Percentiles rank a stretch among this genome's conserved stretches.
These are phyloP conservation scores for Plectropomus leopardus DNA, from an alignment of 2,113 vertebrate genomes.

Conservation along the genomic window DNA sequence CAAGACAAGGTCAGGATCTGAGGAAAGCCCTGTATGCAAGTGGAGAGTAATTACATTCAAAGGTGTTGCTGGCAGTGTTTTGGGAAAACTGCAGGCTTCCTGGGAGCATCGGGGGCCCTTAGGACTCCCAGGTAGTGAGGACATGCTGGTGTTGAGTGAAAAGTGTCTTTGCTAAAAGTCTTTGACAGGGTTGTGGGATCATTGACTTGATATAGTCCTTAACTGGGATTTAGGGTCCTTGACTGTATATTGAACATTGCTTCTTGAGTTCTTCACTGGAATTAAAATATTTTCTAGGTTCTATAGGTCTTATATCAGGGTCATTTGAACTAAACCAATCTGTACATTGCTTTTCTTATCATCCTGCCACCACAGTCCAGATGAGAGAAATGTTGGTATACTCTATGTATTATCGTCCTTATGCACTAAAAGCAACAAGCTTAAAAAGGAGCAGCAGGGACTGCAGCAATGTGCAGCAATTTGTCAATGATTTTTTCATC, in stretches of 20 bases:
- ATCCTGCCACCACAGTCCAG: too few relatives aligned
- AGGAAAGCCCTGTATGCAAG: neutral
- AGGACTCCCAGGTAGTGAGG: neutral
- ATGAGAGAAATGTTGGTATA: too few relatives aligned
- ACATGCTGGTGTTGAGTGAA: too few relatives aligned
- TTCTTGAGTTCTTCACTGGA: neutral
- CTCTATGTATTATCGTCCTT: too few relatives aligned
- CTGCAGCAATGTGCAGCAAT: too few relatives aligned
- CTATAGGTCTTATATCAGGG: neutral
- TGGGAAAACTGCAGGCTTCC: neutral
- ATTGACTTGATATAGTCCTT: neutral
- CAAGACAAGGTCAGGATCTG: neutral
- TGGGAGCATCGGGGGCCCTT: neutral
- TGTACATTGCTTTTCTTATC: too few relatives aligned
- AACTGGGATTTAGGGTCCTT: neutral
- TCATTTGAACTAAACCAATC: too few relatives aligned
- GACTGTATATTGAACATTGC: neutral
- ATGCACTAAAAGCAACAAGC: too few relatives aligned
- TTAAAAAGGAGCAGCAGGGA: too few relatives aligned
- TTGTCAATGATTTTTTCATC: too few relatives aligned
- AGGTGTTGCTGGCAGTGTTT: neutral
- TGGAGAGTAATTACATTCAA: neutral
- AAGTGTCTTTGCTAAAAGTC: too few relatives aligned
- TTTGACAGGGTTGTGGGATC: neutral
- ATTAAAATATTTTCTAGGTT: neutral